Evolutionary conservation across 2,888 invertebrate species (phyloP).

Genomic region (Erebia epiphron): DNA sequence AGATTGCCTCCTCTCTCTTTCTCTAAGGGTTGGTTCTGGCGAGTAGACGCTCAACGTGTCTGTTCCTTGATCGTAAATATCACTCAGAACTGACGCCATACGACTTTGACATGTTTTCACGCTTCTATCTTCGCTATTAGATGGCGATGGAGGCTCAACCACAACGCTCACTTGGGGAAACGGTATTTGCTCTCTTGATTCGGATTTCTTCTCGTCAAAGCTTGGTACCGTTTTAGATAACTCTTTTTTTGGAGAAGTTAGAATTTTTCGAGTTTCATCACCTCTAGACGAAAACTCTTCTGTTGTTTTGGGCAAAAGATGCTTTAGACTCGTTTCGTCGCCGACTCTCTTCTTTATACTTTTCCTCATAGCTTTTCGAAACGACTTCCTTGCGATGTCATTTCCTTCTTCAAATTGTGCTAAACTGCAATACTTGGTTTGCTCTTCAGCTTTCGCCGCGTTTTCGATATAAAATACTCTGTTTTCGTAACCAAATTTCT

Average conservation of each 20-base stretch:
- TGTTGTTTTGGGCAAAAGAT: conserved; percentile 62
- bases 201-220: conserved; percentile 30
- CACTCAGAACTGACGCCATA: conserved; percentile 76
- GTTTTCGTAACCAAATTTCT: conserved; percentile 88
- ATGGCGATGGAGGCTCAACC: conserved; percentile 89
- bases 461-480: conserved; percentile 85
- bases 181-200: conserved; percentile 43
- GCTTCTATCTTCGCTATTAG: conserved; percentile 84
- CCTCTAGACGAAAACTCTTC: conserved; percentile 55
- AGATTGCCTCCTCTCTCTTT: conserved; percentile 74
- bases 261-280: conserved; percentile 48
- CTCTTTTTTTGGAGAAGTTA: conserved; percentile 36
- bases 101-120: conserved; percentile 67
- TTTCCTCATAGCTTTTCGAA: conserved; percentile 80
- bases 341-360: conserved; percentile 70
- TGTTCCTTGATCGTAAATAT: conserved; percentile 70
- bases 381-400: conserved; percentile 91
- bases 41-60: conserved; percentile 72
- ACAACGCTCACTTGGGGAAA: conserved; percentile 88
- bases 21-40: conserved; percentile 74
- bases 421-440: conserved; percentile 88
- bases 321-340: conserved; percentile 62
- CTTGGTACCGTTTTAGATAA: conserved; percentile 22
- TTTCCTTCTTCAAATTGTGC: conserved; percentile 93
- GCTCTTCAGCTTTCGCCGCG: conserved; percentile 78